Evolutionary conservation across 2,113 vertebrate species (phyloP), one percentile per base, ranked within the genome.

Genomic region (Shinisaurus crocodilurus): DNA sequence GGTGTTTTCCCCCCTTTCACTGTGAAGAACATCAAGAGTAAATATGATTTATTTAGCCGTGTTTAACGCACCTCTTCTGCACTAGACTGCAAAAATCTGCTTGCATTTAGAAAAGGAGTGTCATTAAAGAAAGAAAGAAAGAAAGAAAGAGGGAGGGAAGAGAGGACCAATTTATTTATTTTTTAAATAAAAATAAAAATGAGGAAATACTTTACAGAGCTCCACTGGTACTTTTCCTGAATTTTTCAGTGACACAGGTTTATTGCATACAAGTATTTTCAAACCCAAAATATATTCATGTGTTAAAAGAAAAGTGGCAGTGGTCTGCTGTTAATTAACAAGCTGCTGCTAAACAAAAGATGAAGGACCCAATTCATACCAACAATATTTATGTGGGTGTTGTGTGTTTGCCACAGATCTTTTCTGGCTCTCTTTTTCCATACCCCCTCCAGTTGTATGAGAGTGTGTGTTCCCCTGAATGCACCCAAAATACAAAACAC

Each of bases 31-130:
- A 96, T 97, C 97, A 97, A 98, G 96, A 96, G 96, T 97, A 97
- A 97, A 98, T 97, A 97, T 96, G 96, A 97, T 98, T 97, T 97
- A 97, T 98, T 98, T 97, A 97, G 97, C 96, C 94, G 95, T 96
- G 96, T 96, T 97, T 96, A 97, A 97, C 93, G 88, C 92, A 96
- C 93, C 95, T 96, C 95, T 95, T 95, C 95, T 96, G 92, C 95
- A 94, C 94, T 91, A 96, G 63, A 92, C 94, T 82, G 89, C 92
- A 96, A 95, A 93, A 97, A 96, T 95, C 95, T 95, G 92, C 96
- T 97, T 94, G 95, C 96, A 96, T 94, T 95, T 95, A 95, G 93
- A 94, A 86, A 91, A 93, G 92, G 92, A 94, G 89, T 88, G 79
- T 75, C 37, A 40, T 65, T n/a, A n/a, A n/a, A n/a, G n/a, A n/a